Evolutionary conservation across 2,797 vertebrate genomes (phyloP), one percentile per base, ranked within the genome.

Genomic region (Mormyrops attenuatus): DNA sequence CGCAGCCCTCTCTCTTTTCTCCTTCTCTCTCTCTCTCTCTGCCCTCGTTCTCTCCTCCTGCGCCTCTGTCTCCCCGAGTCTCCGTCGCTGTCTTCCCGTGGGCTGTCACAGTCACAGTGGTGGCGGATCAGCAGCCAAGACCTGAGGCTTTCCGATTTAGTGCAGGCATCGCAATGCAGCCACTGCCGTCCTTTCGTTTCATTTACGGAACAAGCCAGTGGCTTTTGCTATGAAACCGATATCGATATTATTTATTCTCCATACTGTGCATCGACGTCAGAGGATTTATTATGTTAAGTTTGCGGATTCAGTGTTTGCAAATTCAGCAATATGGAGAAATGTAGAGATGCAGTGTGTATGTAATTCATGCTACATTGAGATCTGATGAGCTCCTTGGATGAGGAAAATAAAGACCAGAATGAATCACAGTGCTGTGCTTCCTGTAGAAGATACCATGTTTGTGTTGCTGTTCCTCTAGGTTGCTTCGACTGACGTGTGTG

Each of bases 21-120:
- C 63, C 47, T 69, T 88, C 63, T 26, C 15, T 87, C 86, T 87
- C 82, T 17, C 44, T 88, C 66, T 38, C 9, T 88, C 87, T 88
- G 41, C 22, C 47, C 50, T 86, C 30, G 30, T 49, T 50, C 87
- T 73, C 63, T 26, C 63, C 66, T 38, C 26, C 17, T 53, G 20
- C 34, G n/a, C 66, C 63, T 52, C 47, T 52, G 20, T 50, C 63
- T 50, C 88, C 49, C 57, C n/a, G 44, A 73, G n/a, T 34, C 66
- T 77, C 47, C 69, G 63, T 49, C 63, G 41, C 44, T 38, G 66
- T 66, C 26, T n/a, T 88, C 66, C 26, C 15, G 73, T 44, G 52
- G 26, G 26, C 30, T 85, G 84, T 52, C 49, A 52, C n/a, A 49
- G 82, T 26, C 41, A 50, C 47, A 85, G 50, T 85, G 84, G 11